Base-by-base conservation (phyloP, 2,888 invertebrate species). In the Drosophila rubida region DNA sequence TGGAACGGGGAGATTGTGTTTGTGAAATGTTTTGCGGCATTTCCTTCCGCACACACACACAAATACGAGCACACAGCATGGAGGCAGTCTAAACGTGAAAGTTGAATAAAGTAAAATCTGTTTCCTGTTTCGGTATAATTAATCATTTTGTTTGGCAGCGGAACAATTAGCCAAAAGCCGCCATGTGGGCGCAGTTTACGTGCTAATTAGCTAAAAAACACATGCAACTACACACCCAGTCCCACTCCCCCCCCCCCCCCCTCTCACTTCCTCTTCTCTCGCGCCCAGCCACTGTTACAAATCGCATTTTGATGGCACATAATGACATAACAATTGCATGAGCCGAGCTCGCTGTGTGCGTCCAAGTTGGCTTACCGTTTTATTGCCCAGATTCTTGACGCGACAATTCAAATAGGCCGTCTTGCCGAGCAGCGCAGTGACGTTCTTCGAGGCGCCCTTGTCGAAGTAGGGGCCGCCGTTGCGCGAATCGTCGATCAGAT, bases 341-440 rank as follows among this genome's bases (percentile, higher is more conserved):
- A 53, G 49, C 30, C n/a, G 19, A 32, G 42, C 22, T 35, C 5
- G 16, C 14, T 13, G n/a, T 5, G 16, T 35, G 41, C 19, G 14
- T 19, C 19, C n/a, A 94, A 27, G 27, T 27, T 8, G 9, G 9
- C 96, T 95, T 90, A 97, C 97, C 93, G 97, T 97, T 93, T 96
- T 96, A 93, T 97, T 97, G 78, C 96, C 96, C 91, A 97, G 93
- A 93, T 97, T 97, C 93, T 97, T 97, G 75, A 97, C 97, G 69
- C 96, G 94, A 92, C 97, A 97, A 91, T 96, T 97, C 80, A 97
- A 93, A 90, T 97, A 97, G 49, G 97, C 97, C 35, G 97, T 97
- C 92, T 97, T 97, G 77, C 97, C 97, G 61, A 97, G 93, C 48
- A 97, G 93, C 0, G 97, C 97, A 25, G 97, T 97, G 72, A 94